Evolutionary conservation across 2,888 invertebrate genomes (phyloP).

Genomic region (Epinotia ramella): DNA sequence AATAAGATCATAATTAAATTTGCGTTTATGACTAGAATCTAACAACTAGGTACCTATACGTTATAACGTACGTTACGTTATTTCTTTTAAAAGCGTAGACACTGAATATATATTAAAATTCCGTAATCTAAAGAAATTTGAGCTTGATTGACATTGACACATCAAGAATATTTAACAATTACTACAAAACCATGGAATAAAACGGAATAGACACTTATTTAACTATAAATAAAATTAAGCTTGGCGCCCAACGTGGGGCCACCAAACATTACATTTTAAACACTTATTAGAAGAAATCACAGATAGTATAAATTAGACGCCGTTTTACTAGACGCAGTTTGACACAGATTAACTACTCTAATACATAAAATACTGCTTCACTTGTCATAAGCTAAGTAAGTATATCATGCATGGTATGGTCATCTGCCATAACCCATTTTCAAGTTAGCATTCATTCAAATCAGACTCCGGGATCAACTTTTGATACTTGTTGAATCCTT

Average conservation of each 20-base stretch:
- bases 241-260: conserved; percentile 35
- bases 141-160: neutral
- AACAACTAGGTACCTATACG: conserved; percentile 12
- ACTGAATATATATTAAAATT: neutral
- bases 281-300: conserved; percentile 7
- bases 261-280: neutral
- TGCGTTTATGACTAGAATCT: conserved; percentile 18
- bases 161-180: neutral
- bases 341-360: conserved; percentile 33
- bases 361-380: conserved; percentile 24
- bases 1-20: conserved; percentile 3
- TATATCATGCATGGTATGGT: neutral
- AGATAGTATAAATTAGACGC: conserved; percentile 11
- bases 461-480: too few species aligned
- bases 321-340: conserved; percentile 11
- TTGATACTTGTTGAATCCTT: neutral
- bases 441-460: neutral
- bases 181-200: neutral
- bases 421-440: neutral
- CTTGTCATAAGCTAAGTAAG: neutral
- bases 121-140: neutral
- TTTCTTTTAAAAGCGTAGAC: conserved; percentile 9
- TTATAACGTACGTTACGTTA: neutral
- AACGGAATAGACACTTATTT: neutral
- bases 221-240: neutral